Conservation (phyloP, 2,113 vertebrate genomes). For the Cyphomyrus plagiostoma region DNA sequence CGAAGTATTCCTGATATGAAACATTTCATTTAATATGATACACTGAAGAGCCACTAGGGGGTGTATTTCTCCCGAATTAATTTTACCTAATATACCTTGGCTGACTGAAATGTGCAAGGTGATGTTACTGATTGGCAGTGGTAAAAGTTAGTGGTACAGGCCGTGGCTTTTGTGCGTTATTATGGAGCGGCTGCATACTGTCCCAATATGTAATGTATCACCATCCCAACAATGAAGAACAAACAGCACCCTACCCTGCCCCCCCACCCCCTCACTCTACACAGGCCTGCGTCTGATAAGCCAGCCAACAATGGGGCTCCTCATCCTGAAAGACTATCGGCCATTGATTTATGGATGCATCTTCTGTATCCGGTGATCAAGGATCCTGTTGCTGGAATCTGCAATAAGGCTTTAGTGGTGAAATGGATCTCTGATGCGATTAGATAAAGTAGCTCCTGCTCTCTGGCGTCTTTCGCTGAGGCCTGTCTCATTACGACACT, state of each 20-base stretch:
- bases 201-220: neutral
- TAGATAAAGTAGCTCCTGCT: neutral
- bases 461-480: neutral
- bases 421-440: neutral
- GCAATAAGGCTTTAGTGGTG: neutral
- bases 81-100: neutral
- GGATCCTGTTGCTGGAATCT: slow-evolving; percentile 6
- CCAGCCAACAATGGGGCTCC: neutral
- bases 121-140: neutral
- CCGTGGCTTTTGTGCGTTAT: neutral
- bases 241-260: neutral
- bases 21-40: neutral
- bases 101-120: neutral
- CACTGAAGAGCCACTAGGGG: neutral
- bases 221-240: neutral
- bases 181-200: neutral
- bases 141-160: neutral
- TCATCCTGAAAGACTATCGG: neutral
- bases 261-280: neutral
- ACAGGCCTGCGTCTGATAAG: neutral
- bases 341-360: neutral
- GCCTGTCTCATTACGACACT: neutral
- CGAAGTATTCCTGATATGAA: neutral
- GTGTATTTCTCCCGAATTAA: neutral
- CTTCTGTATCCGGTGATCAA: neutral